phyloP scores from a whole-genome alignment of 2,113 vertebrate genomes.

The Phainopepla nitens region DNA sequence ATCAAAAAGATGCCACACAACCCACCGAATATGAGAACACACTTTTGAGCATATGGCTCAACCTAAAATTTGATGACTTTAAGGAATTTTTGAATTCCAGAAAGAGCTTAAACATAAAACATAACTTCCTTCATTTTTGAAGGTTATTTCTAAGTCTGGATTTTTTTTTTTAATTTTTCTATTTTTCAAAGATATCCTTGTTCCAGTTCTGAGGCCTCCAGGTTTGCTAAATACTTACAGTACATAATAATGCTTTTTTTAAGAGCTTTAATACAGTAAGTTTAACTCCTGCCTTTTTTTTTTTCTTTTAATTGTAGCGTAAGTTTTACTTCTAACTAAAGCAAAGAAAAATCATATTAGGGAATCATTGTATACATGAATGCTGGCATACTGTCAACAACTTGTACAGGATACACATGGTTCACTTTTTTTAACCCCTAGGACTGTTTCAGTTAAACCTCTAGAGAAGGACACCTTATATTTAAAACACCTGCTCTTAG shows the following conservation, averaged over 20 bases:
- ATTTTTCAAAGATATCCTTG: neutral
- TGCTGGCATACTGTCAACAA: neutral
- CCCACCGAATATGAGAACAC: neutral
- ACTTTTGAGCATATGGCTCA: neutral
- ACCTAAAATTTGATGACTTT: neutral
- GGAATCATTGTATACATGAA: neutral
- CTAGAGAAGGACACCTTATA: slow-evolving; percentile 46
- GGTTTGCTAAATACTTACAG: neutral
- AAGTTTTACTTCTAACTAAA: neutral
- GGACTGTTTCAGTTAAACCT: slow-evolving; percentile 45
- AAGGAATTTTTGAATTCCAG: neutral
- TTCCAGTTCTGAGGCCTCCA: neutral
- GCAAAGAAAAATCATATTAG: neutral
- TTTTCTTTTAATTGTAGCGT: neutral
- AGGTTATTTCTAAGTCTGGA: neutral
- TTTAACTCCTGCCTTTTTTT: neutral
- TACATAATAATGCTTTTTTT: neutral
- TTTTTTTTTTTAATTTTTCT: neutral
- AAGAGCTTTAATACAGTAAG: neutral
- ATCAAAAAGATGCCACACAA: neutral
- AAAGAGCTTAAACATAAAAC: neutral
- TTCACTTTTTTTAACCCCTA: neutral
- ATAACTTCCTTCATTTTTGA: neutral
- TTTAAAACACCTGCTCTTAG: slow-evolving; percentile 41
- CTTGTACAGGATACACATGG: slow-evolving; percentile 12